These are phyloP conservation scores for Lochmaea crataegi DNA, from an alignment of 2,888 invertebrate genomes.

Conservation along the genomic window DNA sequence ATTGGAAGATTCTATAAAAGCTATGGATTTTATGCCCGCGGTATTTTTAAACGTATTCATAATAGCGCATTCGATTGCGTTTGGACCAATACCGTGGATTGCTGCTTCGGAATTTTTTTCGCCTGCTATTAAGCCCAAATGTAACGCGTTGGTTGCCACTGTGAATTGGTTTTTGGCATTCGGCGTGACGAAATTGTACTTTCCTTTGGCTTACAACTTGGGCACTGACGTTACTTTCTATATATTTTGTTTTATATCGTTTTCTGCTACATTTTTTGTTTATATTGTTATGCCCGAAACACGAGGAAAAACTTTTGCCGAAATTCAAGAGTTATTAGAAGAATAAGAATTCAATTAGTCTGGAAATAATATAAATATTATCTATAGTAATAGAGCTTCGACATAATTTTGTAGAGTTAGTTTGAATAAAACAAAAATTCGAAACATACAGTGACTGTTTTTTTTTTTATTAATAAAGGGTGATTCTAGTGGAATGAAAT, in stretches of 20 bases:
- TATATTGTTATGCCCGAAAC: slow-evolving; percentile 71
- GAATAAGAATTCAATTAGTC: no score
- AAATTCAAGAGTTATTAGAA: slow-evolving; percentile 35
- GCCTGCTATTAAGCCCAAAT: slow-evolving; percentile 79
- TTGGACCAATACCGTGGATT: slow-evolving; percentile 87
- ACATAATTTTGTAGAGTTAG: background rate
- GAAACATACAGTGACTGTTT: no score
- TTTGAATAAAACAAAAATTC: background rate
- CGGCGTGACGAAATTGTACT: slow-evolving; percentile 77
- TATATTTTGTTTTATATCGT: slow-evolving; percentile 75
- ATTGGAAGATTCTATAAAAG: slow-evolving; percentile 44
- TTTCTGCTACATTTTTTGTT: slow-evolving; percentile 74
- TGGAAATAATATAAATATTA: no score
- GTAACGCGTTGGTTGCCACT: slow-evolving; percentile 79
- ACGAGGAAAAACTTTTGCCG: background rate
- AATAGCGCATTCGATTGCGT: slow-evolving; percentile 81
- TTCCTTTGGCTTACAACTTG: slow-evolving; percentile 67
- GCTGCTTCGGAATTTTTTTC: slow-evolving; percentile 82
- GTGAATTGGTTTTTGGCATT: slow-evolving; percentile 83
- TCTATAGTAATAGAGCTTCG: no score
- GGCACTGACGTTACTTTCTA: slow-evolving; percentile 76
- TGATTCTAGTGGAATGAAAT: no score
- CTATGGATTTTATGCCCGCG: slow-evolving; percentile 75
- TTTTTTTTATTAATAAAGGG: no score
- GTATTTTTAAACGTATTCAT: slow-evolving; percentile 77